Evolutionary conservation across 2,888 invertebrate species (phyloP).

Genomic region (Masnerella sp.): DNA sequence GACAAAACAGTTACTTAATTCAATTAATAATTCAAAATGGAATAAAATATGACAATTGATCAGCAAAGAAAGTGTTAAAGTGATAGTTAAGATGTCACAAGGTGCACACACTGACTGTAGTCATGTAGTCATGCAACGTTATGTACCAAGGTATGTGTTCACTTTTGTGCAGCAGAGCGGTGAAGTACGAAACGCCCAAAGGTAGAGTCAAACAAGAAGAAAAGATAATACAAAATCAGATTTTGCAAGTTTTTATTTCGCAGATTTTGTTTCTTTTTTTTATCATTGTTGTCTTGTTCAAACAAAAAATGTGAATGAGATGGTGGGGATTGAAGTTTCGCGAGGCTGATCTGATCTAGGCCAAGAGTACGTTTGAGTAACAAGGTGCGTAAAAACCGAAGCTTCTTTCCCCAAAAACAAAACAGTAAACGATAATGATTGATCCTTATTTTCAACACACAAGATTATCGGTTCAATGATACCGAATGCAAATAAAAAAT

Average conservation of each 20-base stretch:
- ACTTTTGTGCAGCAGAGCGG: conserved; percentile 48
- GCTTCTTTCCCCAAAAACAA: conserved; percentile 49
- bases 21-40: no score
- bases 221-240: conserved; percentile 40
- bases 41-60: conserved; percentile 2
- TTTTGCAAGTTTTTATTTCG: conserved; percentile 59
- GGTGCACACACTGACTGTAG: conserved; percentile 40
- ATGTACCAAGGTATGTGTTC: conserved; percentile 33
- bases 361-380: conserved; percentile 58
- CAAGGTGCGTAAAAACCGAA: conserved; percentile 25
- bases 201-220: conserved; percentile 46
- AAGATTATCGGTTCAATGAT: conserved; percentile 17
- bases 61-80: conserved; percentile 42
- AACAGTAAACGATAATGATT: conserved; percentile 37
- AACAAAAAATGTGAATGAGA: conserved; percentile 50
- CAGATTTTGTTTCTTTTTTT: conserved; percentile 36
- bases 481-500: neutral
- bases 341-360: conserved; percentile 46
- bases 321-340: conserved; percentile 54
- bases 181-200: conserved; percentile 35
- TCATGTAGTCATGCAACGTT: conserved; percentile 54
- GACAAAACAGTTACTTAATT: no score
- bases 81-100: conserved; percentile 40
- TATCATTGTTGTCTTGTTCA: conserved; percentile 42
- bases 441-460: neutral